These are phyloP conservation scores for Otis tarda DNA, from an alignment of 2,113 vertebrate species.

Conservation along the genomic window DNA sequence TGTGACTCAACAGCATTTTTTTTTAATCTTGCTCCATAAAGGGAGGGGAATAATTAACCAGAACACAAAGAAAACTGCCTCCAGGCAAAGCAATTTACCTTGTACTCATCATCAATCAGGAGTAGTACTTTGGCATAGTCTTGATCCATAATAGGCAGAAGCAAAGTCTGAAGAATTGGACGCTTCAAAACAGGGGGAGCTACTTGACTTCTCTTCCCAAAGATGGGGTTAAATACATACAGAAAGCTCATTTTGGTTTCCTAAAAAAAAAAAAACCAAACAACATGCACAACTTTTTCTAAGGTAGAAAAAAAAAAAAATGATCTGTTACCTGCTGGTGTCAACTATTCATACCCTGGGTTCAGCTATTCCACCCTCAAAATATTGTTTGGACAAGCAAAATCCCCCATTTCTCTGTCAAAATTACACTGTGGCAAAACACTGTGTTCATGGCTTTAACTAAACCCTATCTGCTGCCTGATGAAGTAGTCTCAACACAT, in stretches of 20 bases:
- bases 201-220: slow-evolving; percentile 92
- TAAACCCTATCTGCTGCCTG: background rate
- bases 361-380: background rate
- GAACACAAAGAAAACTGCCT: background rate
- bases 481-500: background rate
- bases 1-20: background rate
- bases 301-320: background rate
- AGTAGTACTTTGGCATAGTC: slow-evolving; percentile 95
- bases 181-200: slow-evolving; percentile 84
- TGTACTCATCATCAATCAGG: slow-evolving; percentile 90
- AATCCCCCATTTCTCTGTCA: background rate
- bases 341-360: background rate
- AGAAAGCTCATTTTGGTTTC: slow-evolving; percentile 86
- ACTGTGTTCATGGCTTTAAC: background rate
- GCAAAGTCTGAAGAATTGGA: slow-evolving; percentile 88
- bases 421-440: fast-evolving
- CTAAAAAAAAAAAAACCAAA: slow-evolving; percentile 69
- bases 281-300: background rate
- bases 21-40: background rate
- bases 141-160: slow-evolving; percentile 94
- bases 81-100: slow-evolving; percentile 76
- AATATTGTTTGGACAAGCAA: fast-evolving
- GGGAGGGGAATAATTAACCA: background rate
- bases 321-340: background rate
- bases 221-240: slow-evolving; percentile 97